A percentile compares a stretch with the other conserved stretches of the same genome.
These are phyloP conservation scores for Poeciliopsis prolifica DNA, from an alignment of 2,113 vertebrate species.

Conservation along the genomic window DNA sequence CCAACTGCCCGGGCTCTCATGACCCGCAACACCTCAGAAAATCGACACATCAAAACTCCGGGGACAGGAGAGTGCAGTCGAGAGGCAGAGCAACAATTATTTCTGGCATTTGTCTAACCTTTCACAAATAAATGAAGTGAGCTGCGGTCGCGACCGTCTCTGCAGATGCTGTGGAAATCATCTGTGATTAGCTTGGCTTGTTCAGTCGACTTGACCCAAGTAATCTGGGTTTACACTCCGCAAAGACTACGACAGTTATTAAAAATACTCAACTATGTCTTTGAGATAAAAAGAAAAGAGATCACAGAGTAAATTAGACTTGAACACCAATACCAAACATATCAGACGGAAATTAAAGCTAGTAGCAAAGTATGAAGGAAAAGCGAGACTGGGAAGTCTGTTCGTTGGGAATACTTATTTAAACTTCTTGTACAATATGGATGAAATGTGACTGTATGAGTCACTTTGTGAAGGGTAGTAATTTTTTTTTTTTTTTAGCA, in stretches of 20 bases:
- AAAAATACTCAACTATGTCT: no score
- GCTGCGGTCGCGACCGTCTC: slow-evolving; percentile 18
- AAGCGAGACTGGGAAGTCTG: slow-evolving; percentile 29
- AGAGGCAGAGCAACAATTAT: slow-evolving; percentile 53
- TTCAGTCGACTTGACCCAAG: no score
- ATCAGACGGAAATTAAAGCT: slow-evolving; percentile 26
- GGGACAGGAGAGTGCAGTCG: slow-evolving; percentile 16
- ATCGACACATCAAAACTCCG: slow-evolving; percentile 28
- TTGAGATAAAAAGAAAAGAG: no score
- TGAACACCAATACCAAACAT: not conserved
- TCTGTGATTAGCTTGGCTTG: not conserved
- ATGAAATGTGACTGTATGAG: slow-evolving; percentile 16
- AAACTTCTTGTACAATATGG: slow-evolving; percentile 25
- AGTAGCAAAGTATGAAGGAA: slow-evolving; percentile 38
- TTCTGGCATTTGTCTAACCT: slow-evolving; percentile 72
- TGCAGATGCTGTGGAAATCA: slow-evolving; percentile 34
- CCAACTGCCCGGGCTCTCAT: slow-evolving; percentile 7
- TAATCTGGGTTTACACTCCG: no score
- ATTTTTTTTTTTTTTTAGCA: not conserved
- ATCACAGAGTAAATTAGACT: not conserved
- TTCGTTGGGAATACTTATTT: slow-evolving; percentile 31
- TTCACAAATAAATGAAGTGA: slow-evolving; percentile 47
- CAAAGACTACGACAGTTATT: no score
- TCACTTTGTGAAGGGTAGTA: slow-evolving; percentile 11
- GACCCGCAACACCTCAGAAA: slow-evolving; percentile 41